Evolutionary conservation across 1,140 invertebrate genomes (phyloP).

Genomic region (Drosophila santomea): DNA sequence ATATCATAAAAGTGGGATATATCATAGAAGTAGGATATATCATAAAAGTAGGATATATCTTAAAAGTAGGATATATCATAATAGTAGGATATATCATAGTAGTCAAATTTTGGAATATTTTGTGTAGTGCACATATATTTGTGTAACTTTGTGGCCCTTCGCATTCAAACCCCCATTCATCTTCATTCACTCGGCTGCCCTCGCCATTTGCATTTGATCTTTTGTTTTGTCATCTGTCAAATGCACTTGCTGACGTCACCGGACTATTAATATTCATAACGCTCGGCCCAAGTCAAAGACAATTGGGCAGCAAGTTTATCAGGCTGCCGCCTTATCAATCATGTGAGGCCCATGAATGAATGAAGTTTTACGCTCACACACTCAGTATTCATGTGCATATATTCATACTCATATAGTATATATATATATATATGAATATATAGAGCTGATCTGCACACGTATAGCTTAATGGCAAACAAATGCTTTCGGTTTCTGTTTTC

Average conservation of each 20-base stretch:
- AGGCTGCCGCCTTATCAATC: slow-evolving; percentile 51
- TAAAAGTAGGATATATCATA: no score
- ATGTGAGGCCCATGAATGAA: slow-evolving; percentile 40
- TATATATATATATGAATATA: slow-evolving; percentile 9
- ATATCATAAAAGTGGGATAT: no score
- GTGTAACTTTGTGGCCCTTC: slow-evolving; percentile 1
- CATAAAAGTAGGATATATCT: no score
- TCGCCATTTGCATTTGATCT: slow-evolving; percentile 67
- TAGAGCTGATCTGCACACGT: slow-evolving; percentile 29
- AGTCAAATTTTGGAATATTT: neutral
- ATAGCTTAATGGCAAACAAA: slow-evolving; percentile 70
- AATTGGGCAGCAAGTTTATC: slow-evolving; percentile 34
- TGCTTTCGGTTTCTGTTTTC: slow-evolving; percentile 45
- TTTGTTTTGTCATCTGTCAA: slow-evolving; percentile 73
- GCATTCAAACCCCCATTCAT: slow-evolving; percentile 55
- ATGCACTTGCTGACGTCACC: slow-evolving; percentile 60
- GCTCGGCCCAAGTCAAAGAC: slow-evolving; percentile 11
- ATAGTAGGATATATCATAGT: no score
- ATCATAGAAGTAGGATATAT: no score
- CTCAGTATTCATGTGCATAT: neutral
- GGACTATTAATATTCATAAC: slow-evolving; percentile 40
- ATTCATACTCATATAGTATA: neutral
- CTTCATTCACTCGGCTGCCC: slow-evolving; percentile 53
- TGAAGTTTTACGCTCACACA: slow-evolving; percentile 22
- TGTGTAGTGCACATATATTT: neutral